phyloP scores from a whole-genome alignment of 2,888 invertebrate species.

The Tachina lurida region DNA sequence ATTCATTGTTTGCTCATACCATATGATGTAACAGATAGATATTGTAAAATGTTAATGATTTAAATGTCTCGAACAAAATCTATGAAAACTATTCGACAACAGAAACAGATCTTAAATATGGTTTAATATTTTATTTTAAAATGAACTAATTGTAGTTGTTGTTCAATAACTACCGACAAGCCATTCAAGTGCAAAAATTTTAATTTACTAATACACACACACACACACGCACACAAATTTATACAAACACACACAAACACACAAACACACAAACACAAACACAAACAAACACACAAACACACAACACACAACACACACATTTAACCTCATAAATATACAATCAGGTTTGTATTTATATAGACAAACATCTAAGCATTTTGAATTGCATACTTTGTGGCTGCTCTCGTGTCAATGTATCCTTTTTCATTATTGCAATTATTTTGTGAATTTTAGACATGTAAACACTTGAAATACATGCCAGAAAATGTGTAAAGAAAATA shows the following conservation, averaged over 20 bases:
- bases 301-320: neutral
- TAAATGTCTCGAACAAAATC: slow-evolving; percentile 7
- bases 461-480: slow-evolving; percentile 63
- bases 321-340: neutral
- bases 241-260: neutral
- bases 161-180: slow-evolving; percentile 48
- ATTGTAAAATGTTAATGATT: neutral
- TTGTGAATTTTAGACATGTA: slow-evolving; percentile 71
- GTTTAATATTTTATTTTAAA: slow-evolving; percentile 7
- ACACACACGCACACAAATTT: neutral
- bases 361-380: slow-evolving; percentile 42
- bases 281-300: neutral
- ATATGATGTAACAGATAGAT: neutral
- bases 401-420: slow-evolving; percentile 73
- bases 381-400: slow-evolving; percentile 71
- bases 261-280: neutral
- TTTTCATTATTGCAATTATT: slow-evolving; percentile 74
- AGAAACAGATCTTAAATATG: slow-evolving; percentile 12
- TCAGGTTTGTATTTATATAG: slow-evolving; percentile 19
- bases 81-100: slow-evolving; percentile 9
- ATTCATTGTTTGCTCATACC: neutral
- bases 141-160: slow-evolving; percentile 6
- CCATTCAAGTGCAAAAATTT: slow-evolving; percentile 52
- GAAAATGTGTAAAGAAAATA: slow-evolving; percentile 13
- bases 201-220: slow-evolving; percentile 3